Base-by-base conservation (phyloP, 30 jellyfish, hydroid and myxozoan species). In the Catostylus mosaicus region DNA sequence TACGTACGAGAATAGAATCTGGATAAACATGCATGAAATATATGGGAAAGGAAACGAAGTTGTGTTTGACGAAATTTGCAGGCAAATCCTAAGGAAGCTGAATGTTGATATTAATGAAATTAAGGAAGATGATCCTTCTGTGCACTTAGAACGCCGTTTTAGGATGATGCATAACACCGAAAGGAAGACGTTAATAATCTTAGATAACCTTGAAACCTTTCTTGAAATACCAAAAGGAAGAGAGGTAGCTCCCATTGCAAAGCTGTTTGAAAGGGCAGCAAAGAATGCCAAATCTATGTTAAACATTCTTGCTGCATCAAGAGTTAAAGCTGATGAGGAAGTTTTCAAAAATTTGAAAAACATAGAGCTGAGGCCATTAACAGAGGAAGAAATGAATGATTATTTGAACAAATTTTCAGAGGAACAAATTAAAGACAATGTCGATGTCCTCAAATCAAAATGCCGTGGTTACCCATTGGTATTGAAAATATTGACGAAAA, bases 1-100 rank as follows among this genome's bases (percentile, higher is more conserved):
- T 9, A 12, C 8, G 26, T 56, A 56, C 20, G 20, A 12, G 7
- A 56, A 56, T 27, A 56, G 8, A 12, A 56, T 56, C 69, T 56
- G 69, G 69, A 56, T 56, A 8, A 27, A 56, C 69, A 56, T 56
- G 69, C 8, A 27, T 5, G 18, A 56, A 56, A n/a, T 56, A n/a
- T 19, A 56, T 7, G 18, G 4, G 27, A 16, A 4, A 48, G 24
- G 20, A 16, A 27, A 16, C 14, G 24, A 2, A 27, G 27, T 9
- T 23, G 11, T 14, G 7, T 14, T 56, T n/a, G 69, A 5, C 5
- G 69, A 27, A 19, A 27, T 9, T 56, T 43, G 0, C 16, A 6
- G 54, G 16, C 54, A 43, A 16, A 43, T 43, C 54, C 54, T 16
- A 48, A 48, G 20, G 63, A 16, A 48, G 3, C 20, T 48, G 4